phyloP scores from a whole-genome alignment of 2,888 invertebrate genomes.

The Blera fallax region DNA sequence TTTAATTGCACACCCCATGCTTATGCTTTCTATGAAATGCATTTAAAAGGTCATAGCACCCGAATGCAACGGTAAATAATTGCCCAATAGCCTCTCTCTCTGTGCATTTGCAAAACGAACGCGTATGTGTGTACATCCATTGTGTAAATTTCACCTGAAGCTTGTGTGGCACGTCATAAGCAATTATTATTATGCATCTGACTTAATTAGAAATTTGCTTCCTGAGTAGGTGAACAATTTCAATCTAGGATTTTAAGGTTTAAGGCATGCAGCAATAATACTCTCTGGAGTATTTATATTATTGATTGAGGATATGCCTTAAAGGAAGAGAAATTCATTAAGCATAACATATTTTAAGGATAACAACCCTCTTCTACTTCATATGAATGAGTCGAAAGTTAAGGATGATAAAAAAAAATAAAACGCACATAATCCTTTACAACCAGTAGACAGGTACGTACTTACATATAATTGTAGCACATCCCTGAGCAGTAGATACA shows the following conservation, averaged over 20 bases:
- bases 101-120: neutral
- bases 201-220: slow-evolving; percentile 14
- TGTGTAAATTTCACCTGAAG: slow-evolving; percentile 8
- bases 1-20: slow-evolving; percentile 8
- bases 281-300: neutral
- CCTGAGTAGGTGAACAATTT: neutral
- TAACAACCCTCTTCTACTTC: neutral
- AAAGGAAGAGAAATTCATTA: neutral
- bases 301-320: neutral
- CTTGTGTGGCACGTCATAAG: neutral
- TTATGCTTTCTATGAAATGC: slow-evolving; percentile 7
- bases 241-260: neutral
- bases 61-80: slow-evolving; percentile 1
- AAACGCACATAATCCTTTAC: neutral
- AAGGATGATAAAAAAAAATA: neutral
- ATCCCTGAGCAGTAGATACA: neutral
- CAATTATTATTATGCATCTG: neutral
- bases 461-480: neutral
- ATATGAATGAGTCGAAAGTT: neutral
- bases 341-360: too few relatives aligned
- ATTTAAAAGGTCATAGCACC: slow-evolving; percentile 14
- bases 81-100: neutral
- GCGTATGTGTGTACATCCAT: neutral
- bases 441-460: neutral
- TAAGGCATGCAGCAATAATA: neutral